phyloP scores from a whole-genome alignment of 2,797 vertebrate species.

The Phataginus tetradactyla region DNA sequence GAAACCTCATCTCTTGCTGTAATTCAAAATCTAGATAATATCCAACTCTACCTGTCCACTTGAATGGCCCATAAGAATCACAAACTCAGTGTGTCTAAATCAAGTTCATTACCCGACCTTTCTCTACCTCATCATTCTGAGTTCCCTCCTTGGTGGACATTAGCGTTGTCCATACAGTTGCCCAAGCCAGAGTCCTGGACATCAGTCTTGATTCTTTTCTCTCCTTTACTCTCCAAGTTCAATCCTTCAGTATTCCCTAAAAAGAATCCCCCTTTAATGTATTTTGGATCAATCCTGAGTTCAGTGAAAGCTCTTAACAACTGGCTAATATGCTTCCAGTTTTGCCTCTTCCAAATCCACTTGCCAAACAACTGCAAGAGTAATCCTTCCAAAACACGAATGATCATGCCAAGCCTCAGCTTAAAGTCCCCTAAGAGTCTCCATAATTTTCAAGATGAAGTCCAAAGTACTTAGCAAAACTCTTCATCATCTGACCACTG shows the following conservation, averaged over 20 bases:
- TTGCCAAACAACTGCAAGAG: slow-evolving; percentile 19
- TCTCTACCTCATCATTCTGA: background rate
- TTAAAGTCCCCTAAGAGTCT: background rate
- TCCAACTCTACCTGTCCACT: background rate
- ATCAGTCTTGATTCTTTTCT: background rate
- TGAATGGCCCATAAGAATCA: background rate
- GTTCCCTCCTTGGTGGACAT: background rate
- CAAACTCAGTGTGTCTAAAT: background rate
- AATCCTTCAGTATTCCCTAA: background rate
- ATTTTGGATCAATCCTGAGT: background rate
- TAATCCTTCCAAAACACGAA: background rate
- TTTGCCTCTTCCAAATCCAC: background rate
- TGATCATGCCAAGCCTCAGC: background rate
- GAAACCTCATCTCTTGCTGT: background rate
- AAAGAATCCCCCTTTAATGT: background rate
- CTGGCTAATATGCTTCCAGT: background rate
- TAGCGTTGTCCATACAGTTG: background rate
- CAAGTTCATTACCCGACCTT: background rate
- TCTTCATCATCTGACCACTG: background rate
- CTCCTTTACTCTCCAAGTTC: background rate
- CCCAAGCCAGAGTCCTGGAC: background rate
- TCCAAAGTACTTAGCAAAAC: background rate
- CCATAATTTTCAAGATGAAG: slow-evolving; percentile 8
- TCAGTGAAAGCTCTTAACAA: background rate
- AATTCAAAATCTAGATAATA: background rate